These are phyloP conservation scores for Tupiocoris notatus DNA, from an alignment of 2,888 invertebrate genomes.

Conservation along the genomic window DNA sequence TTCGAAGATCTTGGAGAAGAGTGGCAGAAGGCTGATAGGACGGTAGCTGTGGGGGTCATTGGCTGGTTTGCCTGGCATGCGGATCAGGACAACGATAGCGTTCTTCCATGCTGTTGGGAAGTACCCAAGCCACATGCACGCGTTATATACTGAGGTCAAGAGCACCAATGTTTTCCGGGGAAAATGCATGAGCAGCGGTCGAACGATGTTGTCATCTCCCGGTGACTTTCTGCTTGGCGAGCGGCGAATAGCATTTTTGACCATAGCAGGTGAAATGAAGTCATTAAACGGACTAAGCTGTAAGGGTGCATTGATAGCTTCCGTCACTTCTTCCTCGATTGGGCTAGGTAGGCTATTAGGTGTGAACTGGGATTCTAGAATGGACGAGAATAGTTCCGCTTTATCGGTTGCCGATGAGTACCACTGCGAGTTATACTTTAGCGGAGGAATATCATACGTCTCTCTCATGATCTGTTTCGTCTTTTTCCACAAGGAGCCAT, in stretches of 20 bases:
- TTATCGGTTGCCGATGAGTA: background rate
- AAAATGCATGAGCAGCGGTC: background rate
- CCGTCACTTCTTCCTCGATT: conserved; percentile 2
- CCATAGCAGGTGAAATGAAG: background rate
- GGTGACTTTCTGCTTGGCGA: too few relatives aligned
- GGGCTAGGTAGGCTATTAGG: background rate
- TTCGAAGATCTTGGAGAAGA: conserved; percentile 12
- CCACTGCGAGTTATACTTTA: background rate
- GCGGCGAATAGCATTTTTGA: background rate
- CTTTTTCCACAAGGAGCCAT: conserved; percentile 2
- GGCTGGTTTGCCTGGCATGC: background rate
- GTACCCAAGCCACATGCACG: conserved; percentile 4
- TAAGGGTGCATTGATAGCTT: background rate
- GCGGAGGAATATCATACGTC: background rate
- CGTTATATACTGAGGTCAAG: background rate
- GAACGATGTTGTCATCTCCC: background rate
- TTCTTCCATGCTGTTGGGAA: background rate
- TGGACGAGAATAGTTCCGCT: background rate
- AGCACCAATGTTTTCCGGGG: background rate
- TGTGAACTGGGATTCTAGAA: background rate
- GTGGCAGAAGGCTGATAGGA: conserved; percentile 12
- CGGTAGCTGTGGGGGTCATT: conserved; percentile 8
- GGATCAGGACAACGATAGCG: background rate
- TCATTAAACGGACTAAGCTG: conserved; percentile 1
- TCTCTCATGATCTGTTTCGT: conserved; percentile 1